Percentiles rank a stretch among this genome's conserved stretches.
phyloP scores from a whole-genome alignment of 2,888 invertebrate species.

The Pasiphila rectangulata region DNA sequence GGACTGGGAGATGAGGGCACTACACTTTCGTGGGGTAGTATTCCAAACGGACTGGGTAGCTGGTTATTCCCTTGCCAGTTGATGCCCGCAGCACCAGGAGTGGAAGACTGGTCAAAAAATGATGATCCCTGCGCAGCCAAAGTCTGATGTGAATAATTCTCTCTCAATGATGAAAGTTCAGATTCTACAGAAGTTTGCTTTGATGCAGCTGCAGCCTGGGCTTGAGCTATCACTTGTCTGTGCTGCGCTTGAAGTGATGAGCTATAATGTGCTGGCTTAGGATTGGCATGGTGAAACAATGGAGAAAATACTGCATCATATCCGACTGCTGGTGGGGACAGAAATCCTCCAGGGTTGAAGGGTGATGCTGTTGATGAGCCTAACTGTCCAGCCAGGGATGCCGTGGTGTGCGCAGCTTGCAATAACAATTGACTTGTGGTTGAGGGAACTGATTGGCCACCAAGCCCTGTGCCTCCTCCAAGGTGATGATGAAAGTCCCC shows the following conservation, averaged over 20 bases:
- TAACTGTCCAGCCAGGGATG: constrained; percentile 82
- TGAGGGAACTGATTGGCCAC: constrained; percentile 80
- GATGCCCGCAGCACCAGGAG: constrained; percentile 74
- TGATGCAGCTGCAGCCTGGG: constrained; percentile 78
- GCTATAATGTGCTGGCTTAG: constrained; percentile 87
- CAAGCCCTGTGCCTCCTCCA: constrained; percentile 77
- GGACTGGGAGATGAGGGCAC: constrained; percentile 83
- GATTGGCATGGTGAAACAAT: constrained; percentile 88
- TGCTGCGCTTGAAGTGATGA: constrained; percentile 84
- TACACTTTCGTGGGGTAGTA: constrained; percentile 89
- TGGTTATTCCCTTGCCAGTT: constrained; percentile 89
- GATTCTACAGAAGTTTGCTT: constrained; percentile 80
- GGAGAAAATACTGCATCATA: constrained; percentile 92
- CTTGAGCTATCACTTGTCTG: constrained; percentile 83
- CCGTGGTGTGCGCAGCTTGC: constrained; percentile 83
- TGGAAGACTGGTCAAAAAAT: constrained; percentile 85
- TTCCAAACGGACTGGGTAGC: constrained; percentile 87
- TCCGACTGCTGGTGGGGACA: constrained; percentile 87
- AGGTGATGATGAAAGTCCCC: constrained; percentile 85
- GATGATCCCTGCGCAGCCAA: constrained; percentile 80
- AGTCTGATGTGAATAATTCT: constrained; percentile 82
- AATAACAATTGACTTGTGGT: constrained; percentile 85
- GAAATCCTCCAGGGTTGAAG: constrained; percentile 86
- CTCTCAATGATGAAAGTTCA: constrained; percentile 79
- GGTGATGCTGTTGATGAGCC: constrained; percentile 83